Evolutionary conservation across 2,113 vertebrate species (phyloP), one percentile per base, ranked within the genome.

Genomic region (Recurvirostra avosetta): DNA sequence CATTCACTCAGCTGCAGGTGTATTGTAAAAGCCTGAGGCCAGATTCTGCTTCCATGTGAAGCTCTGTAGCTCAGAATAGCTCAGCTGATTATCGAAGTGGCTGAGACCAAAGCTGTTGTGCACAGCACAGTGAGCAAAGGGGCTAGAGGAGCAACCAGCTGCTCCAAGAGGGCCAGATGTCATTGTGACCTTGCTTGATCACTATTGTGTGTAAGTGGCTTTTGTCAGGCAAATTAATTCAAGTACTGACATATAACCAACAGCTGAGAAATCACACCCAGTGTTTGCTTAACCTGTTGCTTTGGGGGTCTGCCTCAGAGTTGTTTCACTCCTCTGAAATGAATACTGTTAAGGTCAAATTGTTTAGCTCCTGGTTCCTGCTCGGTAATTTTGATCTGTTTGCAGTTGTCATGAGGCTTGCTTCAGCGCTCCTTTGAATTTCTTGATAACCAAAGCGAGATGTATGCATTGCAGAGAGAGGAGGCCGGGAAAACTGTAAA

Each of bases 201-300:
- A 6, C 78, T 72, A 7, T 58, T 89, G 65, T 82, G 49, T 88
- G 5, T 26, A 86, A 94, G 86, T 79, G 63, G 43, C 67, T 88
- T 95, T 95, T 73, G 79, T 89, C 78, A 90, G 41, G 50, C 59
- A 86, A 62, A 53, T 87, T 49, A 63, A 58, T 81, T 93, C 52
- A 55, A 96, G 34, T 12, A 26, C 56, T 75, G 41, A 41, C 23
- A 20, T 63, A 26, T 5, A 94, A 90, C 52, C 78, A 90, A 63
- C 38, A 90, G 68, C 88, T 88, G 90, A 92, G 86, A 91, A 93
- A 77, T 96, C 36, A 38, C 45, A 56, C 29, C 25, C 26, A 3
- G 18, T 65, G 80, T 95, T 96, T 96, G 78, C 81, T 88, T 92
- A 84, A 92, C 84, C 86, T 96, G 49, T 41, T 73, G 49, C 41